A percentile compares a stretch with the other conserved stretches of the same genome.
Evolutionary conservation across 2,888 invertebrate species (phyloP).

Genomic region (Melipona beecheii): DNA sequence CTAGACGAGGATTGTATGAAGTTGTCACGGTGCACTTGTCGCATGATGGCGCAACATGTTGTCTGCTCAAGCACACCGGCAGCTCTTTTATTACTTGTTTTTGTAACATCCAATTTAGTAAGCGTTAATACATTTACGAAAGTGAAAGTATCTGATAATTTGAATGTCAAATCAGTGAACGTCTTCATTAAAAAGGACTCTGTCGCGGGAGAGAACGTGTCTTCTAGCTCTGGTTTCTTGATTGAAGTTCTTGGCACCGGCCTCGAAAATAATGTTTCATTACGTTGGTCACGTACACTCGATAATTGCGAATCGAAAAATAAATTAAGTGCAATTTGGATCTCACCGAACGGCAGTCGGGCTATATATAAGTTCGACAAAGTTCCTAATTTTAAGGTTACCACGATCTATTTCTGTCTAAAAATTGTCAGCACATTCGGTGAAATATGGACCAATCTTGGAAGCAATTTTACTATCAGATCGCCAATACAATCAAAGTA

Average conservation of each 20-base stretch:
- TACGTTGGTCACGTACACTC: constrained; percentile 73
- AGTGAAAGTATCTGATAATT: constrained; percentile 36
- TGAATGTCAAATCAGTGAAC: constrained; percentile 65
- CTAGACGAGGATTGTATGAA: constrained; percentile 51
- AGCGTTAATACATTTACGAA: constrained; percentile 65
- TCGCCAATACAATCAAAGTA: constrained; percentile 66
- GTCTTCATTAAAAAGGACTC: constrained; percentile 39
- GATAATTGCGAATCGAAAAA: constrained; percentile 64
- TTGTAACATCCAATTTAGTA: constrained; percentile 72
- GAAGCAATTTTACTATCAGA: constrained; percentile 69
- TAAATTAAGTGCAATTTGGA: constrained; percentile 63
- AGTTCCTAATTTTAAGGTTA: constrained; percentile 73
- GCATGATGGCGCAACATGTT: constrained; percentile 83
- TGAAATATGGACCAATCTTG: constrained; percentile 75
- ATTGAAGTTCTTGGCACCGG: constrained; percentile 72
- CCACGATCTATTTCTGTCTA: constrained; percentile 78
- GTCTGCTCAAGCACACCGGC: constrained; percentile 76
- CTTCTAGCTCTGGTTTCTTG: constrained; percentile 28
- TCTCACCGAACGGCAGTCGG: constrained; percentile 53
- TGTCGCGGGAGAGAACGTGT: constrained; percentile 6
- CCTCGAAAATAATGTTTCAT: constrained; percentile 62
- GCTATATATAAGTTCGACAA: constrained; percentile 71
- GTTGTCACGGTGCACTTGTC: constrained; percentile 79
- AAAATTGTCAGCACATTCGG: constrained; percentile 60
- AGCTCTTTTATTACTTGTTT: constrained; percentile 75